Conservation (phyloP, 2,888 invertebrate genomes). For the Drosophila testacea region DNA sequence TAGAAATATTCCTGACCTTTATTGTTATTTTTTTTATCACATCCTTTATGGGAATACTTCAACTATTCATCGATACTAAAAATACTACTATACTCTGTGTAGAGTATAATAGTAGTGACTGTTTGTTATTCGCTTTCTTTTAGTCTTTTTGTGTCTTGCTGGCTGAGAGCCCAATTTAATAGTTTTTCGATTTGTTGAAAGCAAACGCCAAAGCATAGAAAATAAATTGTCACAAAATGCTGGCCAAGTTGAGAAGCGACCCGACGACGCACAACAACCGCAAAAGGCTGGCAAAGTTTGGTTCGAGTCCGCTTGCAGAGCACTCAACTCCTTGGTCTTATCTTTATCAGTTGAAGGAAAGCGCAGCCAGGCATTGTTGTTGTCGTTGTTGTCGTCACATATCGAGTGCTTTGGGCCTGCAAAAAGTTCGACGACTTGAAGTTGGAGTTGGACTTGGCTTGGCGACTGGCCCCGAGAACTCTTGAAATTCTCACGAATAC, state of each 20-base stretch:
- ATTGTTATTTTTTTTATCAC: too few species aligned
- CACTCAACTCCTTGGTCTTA: constrained; percentile 70
- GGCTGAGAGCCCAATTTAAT: constrained; percentile 80
- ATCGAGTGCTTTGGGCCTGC: constrained; percentile 49
- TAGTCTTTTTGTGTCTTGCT: constrained; percentile 42
- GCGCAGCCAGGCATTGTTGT: constrained; percentile 39
- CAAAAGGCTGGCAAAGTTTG: constrained; percentile 65
- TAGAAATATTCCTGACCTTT: too few species aligned
- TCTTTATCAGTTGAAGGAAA: constrained; percentile 73
- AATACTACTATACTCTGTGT: not conserved
- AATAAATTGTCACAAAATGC: constrained; percentile 80
- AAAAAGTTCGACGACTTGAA: constrained; percentile 53
- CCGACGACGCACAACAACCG: constrained; percentile 36
- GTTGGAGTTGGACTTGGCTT: constrained; percentile 23
- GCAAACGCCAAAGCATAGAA: constrained; percentile 76
- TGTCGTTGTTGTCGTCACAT: constrained; percentile 48
- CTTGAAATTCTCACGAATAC: constrained; percentile 20
- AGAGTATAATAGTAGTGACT: constrained; percentile 41
- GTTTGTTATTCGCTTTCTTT: constrained; percentile 15
- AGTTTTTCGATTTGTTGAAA: constrained; percentile 81
- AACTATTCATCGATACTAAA: too few species aligned
- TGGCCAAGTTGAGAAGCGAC: constrained; percentile 44
- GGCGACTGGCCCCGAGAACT: constrained; percentile 28
- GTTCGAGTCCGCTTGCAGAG: constrained; percentile 45
- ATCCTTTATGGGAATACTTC: too few species aligned